phyloP scores from a whole-genome alignment of 2,797 vertebrate species.

The Urocyon cinereoargenteus region DNA sequence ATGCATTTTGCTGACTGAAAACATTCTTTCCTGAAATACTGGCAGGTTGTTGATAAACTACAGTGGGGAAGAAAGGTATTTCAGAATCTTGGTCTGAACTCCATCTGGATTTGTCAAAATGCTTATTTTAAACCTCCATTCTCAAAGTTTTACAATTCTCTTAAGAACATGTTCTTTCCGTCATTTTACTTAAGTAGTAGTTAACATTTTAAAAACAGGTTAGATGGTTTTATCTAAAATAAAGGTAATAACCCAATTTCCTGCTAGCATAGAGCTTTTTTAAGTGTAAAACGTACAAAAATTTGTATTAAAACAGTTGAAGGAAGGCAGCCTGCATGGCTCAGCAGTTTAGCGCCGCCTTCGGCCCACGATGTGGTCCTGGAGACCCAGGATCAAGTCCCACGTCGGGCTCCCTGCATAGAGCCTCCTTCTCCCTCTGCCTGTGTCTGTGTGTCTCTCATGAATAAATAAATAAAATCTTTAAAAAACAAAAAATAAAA shows the following conservation, averaged over 20 bases:
- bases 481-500: neutral
- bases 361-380: no score
- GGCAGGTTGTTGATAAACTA: neutral
- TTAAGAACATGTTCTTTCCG: neutral
- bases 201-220: slow-evolving; percentile 32
- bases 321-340: neutral
- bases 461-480: no score
- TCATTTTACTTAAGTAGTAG: neutral
- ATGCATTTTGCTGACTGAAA: slow-evolving; percentile 8
- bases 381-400: no score
- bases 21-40: neutral
- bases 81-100: neutral
- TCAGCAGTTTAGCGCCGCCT: no score
- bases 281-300: neutral
- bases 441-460: no score
- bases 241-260: neutral
- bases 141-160: slow-evolving; percentile 13
- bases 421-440: no score
- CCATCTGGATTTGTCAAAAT: slow-evolving; percentile 6
- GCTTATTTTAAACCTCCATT: slow-evolving; percentile 19
- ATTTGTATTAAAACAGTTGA: neutral
- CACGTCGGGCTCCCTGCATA: no score
- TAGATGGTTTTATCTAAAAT: neutral
- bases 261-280: neutral
- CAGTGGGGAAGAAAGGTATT: neutral